A percentile compares a stretch with the other conserved stretches of the same genome.
phyloP scores from a whole-genome alignment of 2,797 vertebrate genomes.

The Phaenicophaeus curvirostris region DNA sequence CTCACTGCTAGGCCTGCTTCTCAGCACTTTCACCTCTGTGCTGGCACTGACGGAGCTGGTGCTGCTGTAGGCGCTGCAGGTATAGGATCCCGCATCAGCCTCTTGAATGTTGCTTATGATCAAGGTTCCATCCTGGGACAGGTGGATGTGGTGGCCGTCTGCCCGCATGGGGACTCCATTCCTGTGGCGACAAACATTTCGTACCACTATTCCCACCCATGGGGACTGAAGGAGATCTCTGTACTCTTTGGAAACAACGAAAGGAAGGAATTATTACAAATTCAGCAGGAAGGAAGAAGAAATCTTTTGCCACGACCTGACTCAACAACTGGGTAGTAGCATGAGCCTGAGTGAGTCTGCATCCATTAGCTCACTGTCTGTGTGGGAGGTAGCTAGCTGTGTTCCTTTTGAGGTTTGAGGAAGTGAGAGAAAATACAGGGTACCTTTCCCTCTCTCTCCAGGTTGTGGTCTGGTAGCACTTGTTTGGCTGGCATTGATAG shows the following conservation, averaged over 20 bases:
- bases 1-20: constrained; percentile 77
- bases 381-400: neutral
- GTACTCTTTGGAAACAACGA: neutral
- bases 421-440: neutral
- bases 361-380: neutral
- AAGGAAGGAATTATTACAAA: neutral
- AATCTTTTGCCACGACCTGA: neutral
- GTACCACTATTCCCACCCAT: neutral
- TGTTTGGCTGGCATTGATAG: constrained; percentile 5
- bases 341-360: neutral
- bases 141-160: constrained; percentile 80
- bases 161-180: constrained; percentile 88
- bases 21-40: constrained; percentile 86
- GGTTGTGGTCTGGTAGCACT: constrained; percentile 34
- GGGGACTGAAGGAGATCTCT: neutral
- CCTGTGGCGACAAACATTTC: constrained; percentile 66
- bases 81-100: constrained; percentile 90
- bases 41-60: constrained; percentile 90
- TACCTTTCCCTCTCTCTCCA: neutral
- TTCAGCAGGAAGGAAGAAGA: neutral
- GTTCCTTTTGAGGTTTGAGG: constrained; percentile 20
- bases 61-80: constrained; percentile 91
- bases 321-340: neutral
- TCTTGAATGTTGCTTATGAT: constrained; percentile 81
- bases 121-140: constrained; percentile 87